Conservation (phyloP, 2,888 invertebrate species). For the Eudemis profundana region DNA sequence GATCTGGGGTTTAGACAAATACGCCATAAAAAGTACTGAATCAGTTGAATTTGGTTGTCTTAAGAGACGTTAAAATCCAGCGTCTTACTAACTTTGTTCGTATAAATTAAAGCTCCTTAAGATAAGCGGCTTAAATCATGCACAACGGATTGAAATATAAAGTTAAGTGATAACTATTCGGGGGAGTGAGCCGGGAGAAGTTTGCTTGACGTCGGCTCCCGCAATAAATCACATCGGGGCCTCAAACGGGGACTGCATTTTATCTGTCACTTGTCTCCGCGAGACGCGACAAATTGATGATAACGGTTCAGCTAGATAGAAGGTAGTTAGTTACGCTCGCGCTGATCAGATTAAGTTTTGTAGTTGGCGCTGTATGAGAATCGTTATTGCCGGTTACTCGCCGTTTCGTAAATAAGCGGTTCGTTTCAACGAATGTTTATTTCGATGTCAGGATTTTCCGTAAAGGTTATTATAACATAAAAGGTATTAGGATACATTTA, state of each 20-base stretch:
- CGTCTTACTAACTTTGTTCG: constrained; percentile 25
- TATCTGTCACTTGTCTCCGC: constrained; percentile 67
- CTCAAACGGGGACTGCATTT: constrained; percentile 65
- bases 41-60: constrained; percentile 15
- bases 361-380: constrained; percentile 16
- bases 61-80: constrained; percentile 28
- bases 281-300: constrained; percentile 66
- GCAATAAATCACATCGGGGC: constrained; percentile 66
- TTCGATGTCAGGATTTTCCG: too few relatives aligned
- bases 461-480: too few relatives aligned
- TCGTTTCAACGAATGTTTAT: too few relatives aligned
- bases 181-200: constrained; percentile 47
- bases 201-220: constrained; percentile 47
- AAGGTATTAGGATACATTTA: too few relatives aligned
- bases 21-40: constrained; percentile 19
- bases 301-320: constrained; percentile 55
- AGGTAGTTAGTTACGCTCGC: constrained; percentile 37
- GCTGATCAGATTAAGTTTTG: constrained; percentile 31
- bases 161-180: constrained; percentile 46
- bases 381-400: too few relatives aligned
- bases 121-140: constrained; percentile 42
- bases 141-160: constrained; percentile 44
- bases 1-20: constrained; percentile 21
- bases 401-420: too few relatives aligned
- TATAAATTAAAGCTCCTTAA: constrained; percentile 33